Base-by-base conservation (phyloP, 2,888 invertebrate genomes). In the Listrodromus nycthemerus region DNA sequence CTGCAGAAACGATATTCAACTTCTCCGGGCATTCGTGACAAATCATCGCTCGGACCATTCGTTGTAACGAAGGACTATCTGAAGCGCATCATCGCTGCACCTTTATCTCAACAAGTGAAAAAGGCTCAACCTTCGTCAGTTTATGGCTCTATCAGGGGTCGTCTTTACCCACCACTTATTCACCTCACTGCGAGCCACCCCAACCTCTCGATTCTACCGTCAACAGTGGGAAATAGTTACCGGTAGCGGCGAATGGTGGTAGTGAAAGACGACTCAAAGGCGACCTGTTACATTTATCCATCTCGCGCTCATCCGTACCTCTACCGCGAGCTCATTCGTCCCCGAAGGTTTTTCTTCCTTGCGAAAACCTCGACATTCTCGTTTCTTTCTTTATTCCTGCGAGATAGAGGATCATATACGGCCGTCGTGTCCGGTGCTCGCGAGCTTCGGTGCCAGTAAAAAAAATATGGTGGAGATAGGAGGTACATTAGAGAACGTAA, bases 281-380 rank as follows among this genome's bases (percentile, higher is more conserved):
- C 87, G 88, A 89, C 90, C 89, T 90, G 91, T 92, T 91, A 92
- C 92, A 90, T 92, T 90, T 89, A 90, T 89, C 89, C 89, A 24
- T 50, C 69, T 19, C n/a, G n/a, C n/a, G n/a, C n/a, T n/a, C 37
- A 10, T 13, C 33, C 63, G n/a, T 30, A 13, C 50, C 8, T n/a
- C 16, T n/a, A 24, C 41, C 37, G 19, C 24, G 24, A 24, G 58
- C 41, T 73, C 45, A 16, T 27, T 24, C 73, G 30, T 61, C 27
- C 30, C 61, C n/a, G 30, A 73, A 19, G 27, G 27, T 52, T 33
- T 0, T 50, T 50, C 6, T 19, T 50, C 19, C 30, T 61, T 61
- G 27, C 16, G 55, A 8, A 41, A 71, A 21, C 41, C 70, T 71
- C 55, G 21, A 58, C 58, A 16, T 13, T 66, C 19, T 41, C 10